A percentile compares a stretch with the other conserved stretches of the same genome.
These are phyloP conservation scores for Cataglyphis hispanica DNA, from an alignment of 1,140 invertebrate genomes.

Conservation along the genomic window DNA sequence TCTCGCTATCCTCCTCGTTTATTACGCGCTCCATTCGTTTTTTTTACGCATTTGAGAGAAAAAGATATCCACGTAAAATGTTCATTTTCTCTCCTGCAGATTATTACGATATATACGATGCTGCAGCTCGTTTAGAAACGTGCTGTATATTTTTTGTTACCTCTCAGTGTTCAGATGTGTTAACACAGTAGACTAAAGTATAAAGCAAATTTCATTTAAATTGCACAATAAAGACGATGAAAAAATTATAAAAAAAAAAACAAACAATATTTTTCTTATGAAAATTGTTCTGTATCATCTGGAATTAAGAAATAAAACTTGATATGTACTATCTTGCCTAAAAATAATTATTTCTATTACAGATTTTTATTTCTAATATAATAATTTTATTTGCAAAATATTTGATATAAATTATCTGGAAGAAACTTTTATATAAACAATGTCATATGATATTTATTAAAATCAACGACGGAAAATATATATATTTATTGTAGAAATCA, in stretches of 20 bases:
- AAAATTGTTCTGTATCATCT: not conserved
- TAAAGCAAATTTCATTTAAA: not conserved
- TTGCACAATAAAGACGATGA: not conserved
- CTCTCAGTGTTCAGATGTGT: not conserved
- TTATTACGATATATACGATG: not conserved
- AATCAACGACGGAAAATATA: not conserved
- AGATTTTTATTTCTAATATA: not conserved
- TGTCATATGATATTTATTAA: not conserved
- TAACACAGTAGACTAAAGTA: not conserved
- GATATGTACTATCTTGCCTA: not conserved
- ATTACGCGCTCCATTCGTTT: constrained; percentile 12
- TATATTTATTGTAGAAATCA: not conserved
- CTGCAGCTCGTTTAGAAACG: not conserved
- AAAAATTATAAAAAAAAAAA: not conserved
- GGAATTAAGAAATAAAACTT: not conserved
- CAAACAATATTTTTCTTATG: not conserved
- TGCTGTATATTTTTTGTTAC: not conserved
- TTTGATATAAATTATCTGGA: not conserved
- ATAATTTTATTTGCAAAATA: not conserved
- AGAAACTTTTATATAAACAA: not conserved
- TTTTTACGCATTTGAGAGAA: not conserved
- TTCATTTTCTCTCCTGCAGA: not conserved
- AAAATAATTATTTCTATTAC: not conserved
- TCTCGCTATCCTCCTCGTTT: not conserved
- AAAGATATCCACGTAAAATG: not conserved